Evolutionary conservation across 2,888 invertebrate genomes (phyloP).

Genomic region (Cheilosia pagana): DNA sequence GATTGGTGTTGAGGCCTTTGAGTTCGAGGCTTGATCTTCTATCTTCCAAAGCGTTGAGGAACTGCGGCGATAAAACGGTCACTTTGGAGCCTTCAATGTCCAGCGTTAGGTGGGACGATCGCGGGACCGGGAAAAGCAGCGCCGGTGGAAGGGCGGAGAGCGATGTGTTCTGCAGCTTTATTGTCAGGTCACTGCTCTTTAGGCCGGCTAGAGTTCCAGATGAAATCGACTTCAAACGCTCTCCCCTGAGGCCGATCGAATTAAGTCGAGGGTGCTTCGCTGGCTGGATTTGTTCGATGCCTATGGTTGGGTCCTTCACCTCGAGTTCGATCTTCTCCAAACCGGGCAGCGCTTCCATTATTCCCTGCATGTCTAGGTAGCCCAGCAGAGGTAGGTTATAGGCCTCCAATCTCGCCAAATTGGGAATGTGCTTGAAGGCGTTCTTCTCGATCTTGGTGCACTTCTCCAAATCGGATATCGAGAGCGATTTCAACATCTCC

Average conservation of each 20-base stretch:
- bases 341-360: conserved; percentile 89
- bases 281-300: conserved; percentile 92
- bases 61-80: conserved; percentile 89
- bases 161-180: conserved; percentile 92
- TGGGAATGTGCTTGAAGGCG: conserved; percentile 89
- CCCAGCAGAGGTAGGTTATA: conserved; percentile 91
- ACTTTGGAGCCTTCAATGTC: conserved; percentile 92
- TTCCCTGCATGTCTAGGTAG: conserved; percentile 93
- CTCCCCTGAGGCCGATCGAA: conserved; percentile 90
- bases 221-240: conserved; percentile 89
- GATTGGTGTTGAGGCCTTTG: conserved; percentile 90
- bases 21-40: conserved; percentile 90
- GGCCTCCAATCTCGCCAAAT: conserved; percentile 88
- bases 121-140: conserved; percentile 92
- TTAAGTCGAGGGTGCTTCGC: conserved; percentile 91
- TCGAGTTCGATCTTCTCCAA: conserved; percentile 92
- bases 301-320: conserved; percentile 92
- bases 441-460: conserved; percentile 92
- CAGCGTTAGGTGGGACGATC: conserved; percentile 91
- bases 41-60: conserved; percentile 92
- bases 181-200: conserved; percentile 88
- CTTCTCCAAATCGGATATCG: conserved; percentile 87
- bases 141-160: conserved; percentile 91
- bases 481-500: conserved; percentile 87
- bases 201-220: conserved; percentile 93